These are phyloP conservation scores for Arvicola amphibius DNA, from an alignment of 2,797 vertebrate species.

Conservation along the genomic window DNA sequence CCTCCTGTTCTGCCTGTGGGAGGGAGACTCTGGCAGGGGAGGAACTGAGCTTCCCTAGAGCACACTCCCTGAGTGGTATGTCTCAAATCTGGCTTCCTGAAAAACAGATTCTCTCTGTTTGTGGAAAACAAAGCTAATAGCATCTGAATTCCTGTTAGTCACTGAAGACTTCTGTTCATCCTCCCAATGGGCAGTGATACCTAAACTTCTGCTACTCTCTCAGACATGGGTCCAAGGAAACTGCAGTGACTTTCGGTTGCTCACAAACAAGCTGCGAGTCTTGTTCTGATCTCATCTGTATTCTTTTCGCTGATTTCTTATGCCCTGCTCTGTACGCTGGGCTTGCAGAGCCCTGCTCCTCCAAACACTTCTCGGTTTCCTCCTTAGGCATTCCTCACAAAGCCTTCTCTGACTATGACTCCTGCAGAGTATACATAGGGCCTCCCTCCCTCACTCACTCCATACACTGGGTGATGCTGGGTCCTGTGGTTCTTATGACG, in stretches of 20 bases:
- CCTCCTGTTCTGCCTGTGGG: neutral
- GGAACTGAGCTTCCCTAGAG: neutral
- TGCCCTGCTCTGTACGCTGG: neutral
- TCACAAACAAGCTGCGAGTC: neutral
- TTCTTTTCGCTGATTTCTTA: neutral
- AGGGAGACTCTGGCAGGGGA: neutral
- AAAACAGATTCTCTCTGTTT: slow-evolving; percentile 4
- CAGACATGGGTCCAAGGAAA: neutral
- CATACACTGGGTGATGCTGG: neutral
- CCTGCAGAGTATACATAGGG: neutral
- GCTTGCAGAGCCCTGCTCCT: neutral
- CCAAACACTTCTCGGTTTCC: neutral
- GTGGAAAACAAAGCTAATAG: neutral
- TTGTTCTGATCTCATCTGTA: neutral
- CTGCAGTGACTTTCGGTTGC: neutral
- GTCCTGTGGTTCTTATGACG: neutral
- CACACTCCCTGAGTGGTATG: neutral
- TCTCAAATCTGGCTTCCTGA: slow-evolving; percentile 27
- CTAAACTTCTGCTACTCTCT: neutral
- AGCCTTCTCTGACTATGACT: neutral
- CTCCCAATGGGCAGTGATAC: neutral
- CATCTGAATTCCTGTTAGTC: neutral
- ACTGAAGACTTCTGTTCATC: slow-evolving; percentile 5
- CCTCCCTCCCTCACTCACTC: neutral
- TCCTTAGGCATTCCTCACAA: neutral